Evolutionary conservation across 2,113 vertebrate species (phyloP), one percentile per base, ranked within the genome.

Genomic region (Clinocottus analis): DNA sequence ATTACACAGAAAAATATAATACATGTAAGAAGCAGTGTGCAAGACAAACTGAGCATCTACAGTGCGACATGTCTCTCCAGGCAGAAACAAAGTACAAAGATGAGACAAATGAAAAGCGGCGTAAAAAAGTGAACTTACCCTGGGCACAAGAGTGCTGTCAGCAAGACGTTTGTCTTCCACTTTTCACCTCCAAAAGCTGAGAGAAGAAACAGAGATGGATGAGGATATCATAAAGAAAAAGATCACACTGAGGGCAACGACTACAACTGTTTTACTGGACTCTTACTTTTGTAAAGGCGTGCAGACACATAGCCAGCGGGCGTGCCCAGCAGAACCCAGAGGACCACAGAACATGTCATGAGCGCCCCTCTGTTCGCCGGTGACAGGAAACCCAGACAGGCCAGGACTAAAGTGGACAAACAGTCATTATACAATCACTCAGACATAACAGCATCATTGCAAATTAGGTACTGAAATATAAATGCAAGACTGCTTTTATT

Each of bases 151-250:
- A 99, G 97, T 8, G 97, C 97, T 35, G 98, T 99, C 92, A 99
- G 90, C 82, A 99, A 90, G 73, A 99, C 98, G 29, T 99, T 99
- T 60, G 97, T 98, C 94, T 99, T 99, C 98, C 98, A 99, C 85
- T 99, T 99, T 83, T 99, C 98, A 63, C 98, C 98, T 88, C 98
- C 98, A 89, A 99, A 99, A 72, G 98, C 98, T 99, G 79, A 68
- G 55, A 66, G 87, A 79, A 35, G 37, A 89, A 92, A 83, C 79
- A 86, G 79, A 89, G 71, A 77, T 41, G 1, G 51, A 65, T 7
- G 58, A 71, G 49, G 58, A 80, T 31, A 80, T 31, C 19, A 71
- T 14, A 2, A 0, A 16, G 31, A 63, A 2, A 75, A 61, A 3
- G n/a, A 61, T 25, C 35, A 33, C 12, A 21, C 3, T 0, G 41